These are phyloP conservation scores for Pterois miles DNA, from an alignment of 2,797 vertebrate genomes.

Conservation along the genomic window DNA sequence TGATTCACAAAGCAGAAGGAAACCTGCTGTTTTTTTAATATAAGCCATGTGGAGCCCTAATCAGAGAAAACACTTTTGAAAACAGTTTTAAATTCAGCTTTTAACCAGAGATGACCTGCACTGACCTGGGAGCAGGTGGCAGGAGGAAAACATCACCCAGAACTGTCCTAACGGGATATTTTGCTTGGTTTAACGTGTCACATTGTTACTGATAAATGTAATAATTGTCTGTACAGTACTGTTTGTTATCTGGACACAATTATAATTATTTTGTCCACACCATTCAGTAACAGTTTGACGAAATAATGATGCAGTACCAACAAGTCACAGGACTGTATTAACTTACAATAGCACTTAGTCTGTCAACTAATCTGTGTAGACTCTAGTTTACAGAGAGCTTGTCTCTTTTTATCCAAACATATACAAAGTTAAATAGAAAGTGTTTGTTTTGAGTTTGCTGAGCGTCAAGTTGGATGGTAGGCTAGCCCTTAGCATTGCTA, in stretches of 20 bases:
- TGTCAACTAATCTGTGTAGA: background rate
- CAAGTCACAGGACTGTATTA: background rate
- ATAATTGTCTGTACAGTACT: background rate
- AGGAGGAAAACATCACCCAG: background rate
- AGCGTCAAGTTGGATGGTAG: constrained; percentile 12
- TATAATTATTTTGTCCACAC: background rate
- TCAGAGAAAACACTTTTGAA: fast-evolving
- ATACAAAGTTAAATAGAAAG: fast-evolving
- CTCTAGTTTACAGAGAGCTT: background rate
- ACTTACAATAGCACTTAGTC: background rate
- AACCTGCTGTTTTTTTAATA: background rate
- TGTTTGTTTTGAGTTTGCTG: constrained; percentile 24
- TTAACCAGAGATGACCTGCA: background rate
- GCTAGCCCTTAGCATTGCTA: constrained; percentile 62
- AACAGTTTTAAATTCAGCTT: background rate
- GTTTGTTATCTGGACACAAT: background rate
- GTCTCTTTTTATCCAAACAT: background rate
- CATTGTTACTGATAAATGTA: background rate
- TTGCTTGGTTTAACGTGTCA: background rate
- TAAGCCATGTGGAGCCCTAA: background rate
- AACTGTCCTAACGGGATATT: background rate
- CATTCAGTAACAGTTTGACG: background rate
- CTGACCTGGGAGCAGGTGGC: background rate
- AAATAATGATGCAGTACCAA: background rate
- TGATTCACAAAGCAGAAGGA: background rate